Evolutionary conservation across 2,113 vertebrate species (phyloP).

Genomic region (Porphyrio hochstetteri): DNA sequence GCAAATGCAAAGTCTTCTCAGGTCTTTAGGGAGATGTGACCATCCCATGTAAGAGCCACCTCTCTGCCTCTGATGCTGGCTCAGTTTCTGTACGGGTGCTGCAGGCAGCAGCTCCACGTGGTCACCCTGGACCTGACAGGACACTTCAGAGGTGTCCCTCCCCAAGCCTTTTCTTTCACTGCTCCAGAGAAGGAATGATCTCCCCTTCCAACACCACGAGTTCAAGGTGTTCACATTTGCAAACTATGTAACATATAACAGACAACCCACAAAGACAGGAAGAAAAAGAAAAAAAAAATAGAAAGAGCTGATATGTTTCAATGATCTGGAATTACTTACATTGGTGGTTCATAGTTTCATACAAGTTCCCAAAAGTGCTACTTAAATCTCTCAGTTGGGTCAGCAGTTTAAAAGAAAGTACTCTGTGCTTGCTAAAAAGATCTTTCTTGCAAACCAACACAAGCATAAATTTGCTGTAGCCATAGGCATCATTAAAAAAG

Average conservation of each 20-base stretch:
- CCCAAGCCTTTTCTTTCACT: background rate
- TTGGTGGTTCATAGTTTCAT: background rate
- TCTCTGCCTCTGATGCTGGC: background rate
- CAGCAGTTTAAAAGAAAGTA: background rate
- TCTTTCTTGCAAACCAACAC: background rate
- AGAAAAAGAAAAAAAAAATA: background rate
- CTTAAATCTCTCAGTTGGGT: background rate
- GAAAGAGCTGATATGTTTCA: background rate
- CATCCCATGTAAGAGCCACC: fast-evolving
- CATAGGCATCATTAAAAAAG: background rate
- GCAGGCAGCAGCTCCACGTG: background rate
- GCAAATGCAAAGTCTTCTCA: background rate
- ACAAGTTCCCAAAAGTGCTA: background rate
- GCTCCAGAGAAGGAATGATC: background rate
- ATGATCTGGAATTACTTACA: background rate
- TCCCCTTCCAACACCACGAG: background rate
- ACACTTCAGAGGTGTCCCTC: background rate
- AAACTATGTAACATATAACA: background rate
- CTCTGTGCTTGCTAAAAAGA: background rate
- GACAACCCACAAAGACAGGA: background rate
- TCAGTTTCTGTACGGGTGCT: background rate
- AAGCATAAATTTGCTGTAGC: background rate
- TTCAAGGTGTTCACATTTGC: background rate
- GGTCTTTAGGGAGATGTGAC: background rate
- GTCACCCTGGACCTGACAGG: background rate